Percentiles rank a stretch among this genome's conserved stretches.
Conservation (phyloP, 2,797 vertebrate genomes). For the Micromesistius poutassou region DNA sequence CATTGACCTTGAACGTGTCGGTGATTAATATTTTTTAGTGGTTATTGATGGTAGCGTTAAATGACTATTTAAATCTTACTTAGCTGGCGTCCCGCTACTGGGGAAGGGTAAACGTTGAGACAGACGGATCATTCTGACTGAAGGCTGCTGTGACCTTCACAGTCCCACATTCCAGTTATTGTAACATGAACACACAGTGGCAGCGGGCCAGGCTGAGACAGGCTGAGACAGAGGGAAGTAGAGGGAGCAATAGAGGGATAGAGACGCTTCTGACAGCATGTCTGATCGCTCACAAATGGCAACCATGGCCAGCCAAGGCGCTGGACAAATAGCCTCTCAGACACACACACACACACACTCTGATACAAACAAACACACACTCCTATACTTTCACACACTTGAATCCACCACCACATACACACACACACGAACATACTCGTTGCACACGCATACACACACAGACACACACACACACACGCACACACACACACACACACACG, state of each 20-base stretch:
- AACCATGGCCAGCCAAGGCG: constrained; percentile 68
- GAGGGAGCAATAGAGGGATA: constrained; percentile 15
- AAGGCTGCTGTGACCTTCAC: constrained; percentile 74
- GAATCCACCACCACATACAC: neutral
- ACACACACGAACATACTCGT: neutral
- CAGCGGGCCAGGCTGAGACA: constrained; percentile 46
- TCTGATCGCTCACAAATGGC: constrained; percentile 83
- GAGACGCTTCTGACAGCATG: constrained; percentile 61
- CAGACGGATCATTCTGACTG: constrained; percentile 40
- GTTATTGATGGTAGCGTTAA: constrained; percentile 37
- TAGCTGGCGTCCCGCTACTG: constrained; percentile 50
- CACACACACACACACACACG: neutral
- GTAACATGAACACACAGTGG: constrained; percentile 75
- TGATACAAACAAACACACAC: constrained; percentile 8
- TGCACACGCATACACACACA: neutral
- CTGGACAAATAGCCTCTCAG: constrained; percentile 70
- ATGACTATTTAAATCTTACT: constrained; percentile 52
- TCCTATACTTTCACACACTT: constrained; percentile 16
- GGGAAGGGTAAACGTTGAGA: constrained; percentile 52
- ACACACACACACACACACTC: constrained; percentile 4
- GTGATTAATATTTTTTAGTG: constrained; percentile 22
- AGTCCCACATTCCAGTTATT: constrained; percentile 68
- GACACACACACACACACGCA: neutral
- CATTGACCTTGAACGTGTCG: constrained; percentile 49
- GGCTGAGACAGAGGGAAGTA: neutral